phyloP scores from a whole-genome alignment of 2,888 invertebrate genomes.

The Allygus modestus region DNA sequence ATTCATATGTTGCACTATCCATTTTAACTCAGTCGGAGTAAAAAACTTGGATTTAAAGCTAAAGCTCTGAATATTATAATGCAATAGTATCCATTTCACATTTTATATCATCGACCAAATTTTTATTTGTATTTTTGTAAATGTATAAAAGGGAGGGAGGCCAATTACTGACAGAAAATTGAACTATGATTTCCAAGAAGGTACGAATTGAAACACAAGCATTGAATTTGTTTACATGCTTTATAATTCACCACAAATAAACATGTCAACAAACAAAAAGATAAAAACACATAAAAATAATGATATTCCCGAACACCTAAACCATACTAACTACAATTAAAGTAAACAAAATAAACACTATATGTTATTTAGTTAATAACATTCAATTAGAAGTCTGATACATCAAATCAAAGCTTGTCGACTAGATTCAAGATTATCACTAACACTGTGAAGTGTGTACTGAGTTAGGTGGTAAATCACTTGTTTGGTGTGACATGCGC shows the following conservation, averaged over 20 bases:
- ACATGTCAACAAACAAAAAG: constrained; percentile 1
- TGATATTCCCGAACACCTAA: constrained; percentile 9
- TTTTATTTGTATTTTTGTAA: too few relatives aligned
- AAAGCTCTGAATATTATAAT: too few relatives aligned
- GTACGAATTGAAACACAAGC: too few relatives aligned
- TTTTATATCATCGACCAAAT: too few relatives aligned
- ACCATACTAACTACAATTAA: constrained; percentile 6
- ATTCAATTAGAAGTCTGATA: neutral
- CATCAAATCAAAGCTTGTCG: constrained; percentile 24
- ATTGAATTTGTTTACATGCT: neutral
- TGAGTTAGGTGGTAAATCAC: neutral
- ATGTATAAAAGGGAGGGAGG: too few relatives aligned
- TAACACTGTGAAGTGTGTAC: neutral
- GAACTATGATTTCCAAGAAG: too few relatives aligned
- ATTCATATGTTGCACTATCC: too few relatives aligned
- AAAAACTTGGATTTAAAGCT: too few relatives aligned
- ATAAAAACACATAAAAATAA: neutral
- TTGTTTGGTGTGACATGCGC: too few relatives aligned
- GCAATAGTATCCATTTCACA: too few relatives aligned
- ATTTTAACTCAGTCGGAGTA: too few relatives aligned
- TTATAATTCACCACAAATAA: neutral
- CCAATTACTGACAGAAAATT: too few relatives aligned
- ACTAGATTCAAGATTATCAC: constrained; percentile 25
- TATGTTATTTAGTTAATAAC: neutral
- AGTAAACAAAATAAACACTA: neutral